phyloP scores from a whole-genome alignment of 2,797 vertebrate genomes.

The Manis pentadactyla region DNA sequence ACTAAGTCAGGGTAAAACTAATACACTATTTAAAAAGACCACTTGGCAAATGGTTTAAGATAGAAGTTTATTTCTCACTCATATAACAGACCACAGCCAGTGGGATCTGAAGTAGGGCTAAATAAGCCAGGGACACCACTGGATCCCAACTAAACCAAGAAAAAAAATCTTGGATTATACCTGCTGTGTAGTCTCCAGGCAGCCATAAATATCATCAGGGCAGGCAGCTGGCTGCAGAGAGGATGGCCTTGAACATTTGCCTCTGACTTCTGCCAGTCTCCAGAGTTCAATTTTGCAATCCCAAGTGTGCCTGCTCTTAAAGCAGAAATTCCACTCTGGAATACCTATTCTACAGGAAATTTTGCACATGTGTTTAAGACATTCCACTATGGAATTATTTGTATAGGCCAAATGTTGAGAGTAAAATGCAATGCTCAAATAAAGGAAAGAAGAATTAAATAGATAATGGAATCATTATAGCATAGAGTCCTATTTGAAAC shows the following conservation, averaged over 20 bases:
- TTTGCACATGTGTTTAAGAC: not conserved
- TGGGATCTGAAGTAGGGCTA: not conserved
- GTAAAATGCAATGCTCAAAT: not conserved
- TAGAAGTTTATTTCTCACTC: too few species aligned
- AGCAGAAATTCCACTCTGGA: not conserved
- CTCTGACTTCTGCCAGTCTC: not conserved
- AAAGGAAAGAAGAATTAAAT: slow-evolving; percentile 32
- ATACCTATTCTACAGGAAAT: not conserved
- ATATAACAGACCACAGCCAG: not conserved
- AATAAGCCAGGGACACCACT: not conserved
- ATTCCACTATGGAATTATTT: not conserved
- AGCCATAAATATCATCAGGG: not conserved
- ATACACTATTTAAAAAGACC: too few species aligned
- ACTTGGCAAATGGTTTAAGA: too few species aligned
- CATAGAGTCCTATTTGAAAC: not conserved
- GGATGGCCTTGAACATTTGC: not conserved
- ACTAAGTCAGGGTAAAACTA: too few species aligned
- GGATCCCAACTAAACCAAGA: not conserved
- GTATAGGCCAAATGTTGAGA: not conserved
- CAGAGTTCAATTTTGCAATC: not conserved
- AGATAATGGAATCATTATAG: not conserved
- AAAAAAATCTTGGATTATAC: not conserved
- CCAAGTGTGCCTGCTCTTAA: not conserved
- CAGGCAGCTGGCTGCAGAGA: not conserved
- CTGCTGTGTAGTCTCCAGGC: not conserved